These are phyloP conservation scores for Lonchura striata DNA, from an alignment of 2,113 vertebrate genomes.

Conservation along the genomic window DNA sequence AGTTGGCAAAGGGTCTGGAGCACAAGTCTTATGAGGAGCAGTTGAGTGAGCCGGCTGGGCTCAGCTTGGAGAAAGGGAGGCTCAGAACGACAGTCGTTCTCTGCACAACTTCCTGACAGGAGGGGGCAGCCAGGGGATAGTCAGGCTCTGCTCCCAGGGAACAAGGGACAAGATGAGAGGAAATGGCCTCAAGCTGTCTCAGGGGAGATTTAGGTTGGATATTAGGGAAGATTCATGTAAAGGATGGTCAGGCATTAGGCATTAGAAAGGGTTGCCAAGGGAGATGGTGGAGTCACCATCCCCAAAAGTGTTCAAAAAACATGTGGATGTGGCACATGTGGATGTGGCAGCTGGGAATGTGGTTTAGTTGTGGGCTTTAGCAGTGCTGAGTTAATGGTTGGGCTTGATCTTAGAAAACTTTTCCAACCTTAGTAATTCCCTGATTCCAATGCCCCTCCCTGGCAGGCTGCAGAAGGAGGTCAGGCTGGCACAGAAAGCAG, in stretches of 20 bases:
- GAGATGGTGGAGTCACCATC: background rate
- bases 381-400: background rate
- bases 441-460: background rate
- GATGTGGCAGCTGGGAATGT: background rate
- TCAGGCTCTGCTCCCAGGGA: background rate
- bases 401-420: background rate
- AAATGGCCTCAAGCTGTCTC: background rate
- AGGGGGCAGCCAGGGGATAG: background rate
- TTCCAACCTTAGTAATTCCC: background rate
- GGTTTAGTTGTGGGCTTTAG: background rate
- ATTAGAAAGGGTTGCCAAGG: background rate
- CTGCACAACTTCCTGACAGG: background rate
- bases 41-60: background rate
- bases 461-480: conserved; percentile 83
- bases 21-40: background rate
- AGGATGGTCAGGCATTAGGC: background rate
- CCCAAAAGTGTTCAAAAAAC: background rate
- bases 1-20: background rate
- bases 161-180: background rate
- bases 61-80: background rate
- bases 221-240: background rate
- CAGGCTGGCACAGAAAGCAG: conserved; percentile 81
- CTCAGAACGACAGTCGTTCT: accelerated
- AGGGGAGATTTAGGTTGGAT: background rate
- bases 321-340: background rate